Evolutionary conservation across 1,140 invertebrate genomes (phyloP).

Genomic region (Diuraphis noxia): DNA sequence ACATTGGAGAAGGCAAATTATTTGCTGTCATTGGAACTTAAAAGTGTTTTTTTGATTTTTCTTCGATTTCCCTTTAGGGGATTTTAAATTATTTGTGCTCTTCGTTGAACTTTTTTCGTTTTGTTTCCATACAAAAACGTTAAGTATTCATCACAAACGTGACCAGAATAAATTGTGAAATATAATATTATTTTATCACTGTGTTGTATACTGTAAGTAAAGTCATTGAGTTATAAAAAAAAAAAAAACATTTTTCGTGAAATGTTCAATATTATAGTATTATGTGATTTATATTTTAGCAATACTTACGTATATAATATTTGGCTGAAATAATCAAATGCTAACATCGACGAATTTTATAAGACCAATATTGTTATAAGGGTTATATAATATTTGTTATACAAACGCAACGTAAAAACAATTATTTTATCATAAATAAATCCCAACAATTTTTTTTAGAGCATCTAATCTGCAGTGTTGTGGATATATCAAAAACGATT

Average conservation of each 20-base stretch:
- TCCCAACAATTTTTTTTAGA: too few relatives aligned
- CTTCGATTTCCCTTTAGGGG: not conserved
- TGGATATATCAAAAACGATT: too few relatives aligned
- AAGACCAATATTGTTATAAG: not conserved
- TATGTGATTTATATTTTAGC: not conserved
- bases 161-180: not conserved
- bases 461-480: too few relatives aligned
- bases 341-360: not conserved
- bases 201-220: not conserved
- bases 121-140: not conserved
- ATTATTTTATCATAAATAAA: too few relatives aligned
- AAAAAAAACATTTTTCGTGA: not conserved
- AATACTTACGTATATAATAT: not conserved
- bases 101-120: not conserved
- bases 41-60: conserved; percentile 10
- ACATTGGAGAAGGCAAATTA: not conserved
- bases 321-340: not conserved
- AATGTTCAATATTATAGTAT: not conserved
- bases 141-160: not conserved
- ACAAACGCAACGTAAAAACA: too few relatives aligned
- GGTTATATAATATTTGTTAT: too few relatives aligned
- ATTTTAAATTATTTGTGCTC: not conserved
- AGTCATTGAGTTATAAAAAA: not conserved
- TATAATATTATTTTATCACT: not conserved
- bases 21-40: conserved; percentile 1